A percentile compares a stretch with the other conserved stretches of the same genome.
Conservation (phyloP, 2,888 invertebrate species). For the Phyllotreta cruciferae region DNA sequence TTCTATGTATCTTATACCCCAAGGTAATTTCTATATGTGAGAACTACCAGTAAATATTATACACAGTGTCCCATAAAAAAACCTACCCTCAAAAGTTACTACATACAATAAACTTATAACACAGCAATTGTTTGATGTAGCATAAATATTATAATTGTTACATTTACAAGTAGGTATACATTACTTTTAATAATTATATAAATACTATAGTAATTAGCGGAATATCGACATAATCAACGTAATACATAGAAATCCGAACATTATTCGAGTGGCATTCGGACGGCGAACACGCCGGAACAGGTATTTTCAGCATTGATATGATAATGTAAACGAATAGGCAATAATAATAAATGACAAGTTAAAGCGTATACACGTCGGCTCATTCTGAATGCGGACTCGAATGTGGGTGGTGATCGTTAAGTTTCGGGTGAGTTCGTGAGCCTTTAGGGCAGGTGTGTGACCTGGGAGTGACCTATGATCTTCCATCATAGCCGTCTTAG, state of each 20-base stretch:
- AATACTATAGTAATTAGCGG: neutral
- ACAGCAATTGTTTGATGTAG: too few relatives aligned
- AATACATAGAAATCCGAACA: neutral
- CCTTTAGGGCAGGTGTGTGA: conserved; percentile 52
- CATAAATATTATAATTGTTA: too few relatives aligned
- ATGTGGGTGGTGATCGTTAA: conserved; percentile 46
- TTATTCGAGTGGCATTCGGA: neutral
- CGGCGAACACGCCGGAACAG: conserved; percentile 4
- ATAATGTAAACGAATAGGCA: conserved; percentile 29
- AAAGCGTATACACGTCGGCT: conserved; percentile 25
- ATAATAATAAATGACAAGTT: conserved; percentile 26
- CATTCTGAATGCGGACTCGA: conserved; percentile 29
- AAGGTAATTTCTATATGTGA: too few relatives aligned
- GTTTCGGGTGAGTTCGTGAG: conserved; percentile 46
- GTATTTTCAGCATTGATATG: conserved; percentile 25
- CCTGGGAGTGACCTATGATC: conserved; percentile 51
- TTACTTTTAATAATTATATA: neutral
- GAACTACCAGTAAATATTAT: too few relatives aligned
- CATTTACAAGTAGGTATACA: too few relatives aligned
- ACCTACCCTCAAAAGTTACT: too few relatives aligned
- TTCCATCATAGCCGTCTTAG: conserved; percentile 42
- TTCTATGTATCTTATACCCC: too few relatives aligned
- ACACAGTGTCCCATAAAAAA: too few relatives aligned
- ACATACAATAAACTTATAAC: too few relatives aligned
- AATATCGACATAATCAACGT: neutral